Percentiles rank a stretch among this genome's conserved stretches.
These are phyloP conservation scores for Leucoma salicis DNA, from an alignment of 2,888 invertebrate species.

Conservation along the genomic window DNA sequence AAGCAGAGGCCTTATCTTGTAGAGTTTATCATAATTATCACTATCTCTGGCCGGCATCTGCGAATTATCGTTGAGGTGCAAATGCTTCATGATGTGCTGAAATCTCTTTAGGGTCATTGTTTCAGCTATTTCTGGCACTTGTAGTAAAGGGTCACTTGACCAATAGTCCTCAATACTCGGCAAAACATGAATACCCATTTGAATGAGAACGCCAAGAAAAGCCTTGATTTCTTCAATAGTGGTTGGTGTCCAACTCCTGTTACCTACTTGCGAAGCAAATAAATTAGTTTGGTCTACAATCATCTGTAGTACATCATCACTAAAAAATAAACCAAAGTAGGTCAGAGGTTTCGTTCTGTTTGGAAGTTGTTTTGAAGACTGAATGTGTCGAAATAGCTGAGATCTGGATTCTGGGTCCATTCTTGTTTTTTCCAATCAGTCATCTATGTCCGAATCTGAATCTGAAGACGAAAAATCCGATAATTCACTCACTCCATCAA, in stretches of 20 bases:
- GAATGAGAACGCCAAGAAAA: conserved; percentile 10
- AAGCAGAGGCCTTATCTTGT: conserved; percentile 1
- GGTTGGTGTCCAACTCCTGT: conserved; percentile 5
- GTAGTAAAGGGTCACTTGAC: conserved; percentile 12
- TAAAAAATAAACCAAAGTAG: neutral
- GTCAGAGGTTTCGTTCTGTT: neutral
- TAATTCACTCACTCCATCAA: too few species aligned
- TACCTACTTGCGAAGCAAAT: conserved; percentile 4
- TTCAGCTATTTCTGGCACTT: conserved; percentile 14
- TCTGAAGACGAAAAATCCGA: too few species aligned
- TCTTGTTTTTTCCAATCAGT: too few species aligned
- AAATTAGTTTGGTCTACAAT: neutral
- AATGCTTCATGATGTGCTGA: conserved; percentile 9
- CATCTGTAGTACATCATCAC: neutral
- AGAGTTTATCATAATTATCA: neutral
- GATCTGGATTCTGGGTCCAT: too few species aligned
- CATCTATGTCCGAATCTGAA: too few species aligned
- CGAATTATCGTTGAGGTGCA: conserved; percentile 15
- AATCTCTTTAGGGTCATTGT: conserved; percentile 15
- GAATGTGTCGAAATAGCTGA: too few species aligned
- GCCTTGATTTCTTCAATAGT: conserved; percentile 7
- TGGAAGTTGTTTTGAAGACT: too few species aligned
- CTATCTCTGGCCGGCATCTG: conserved; percentile 4
- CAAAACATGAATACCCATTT: conserved; percentile 12
- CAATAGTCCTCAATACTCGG: conserved; percentile 13